Conservation (phyloP, 2,113 vertebrate genomes). For the Cynopterus brachyotis region DNA sequence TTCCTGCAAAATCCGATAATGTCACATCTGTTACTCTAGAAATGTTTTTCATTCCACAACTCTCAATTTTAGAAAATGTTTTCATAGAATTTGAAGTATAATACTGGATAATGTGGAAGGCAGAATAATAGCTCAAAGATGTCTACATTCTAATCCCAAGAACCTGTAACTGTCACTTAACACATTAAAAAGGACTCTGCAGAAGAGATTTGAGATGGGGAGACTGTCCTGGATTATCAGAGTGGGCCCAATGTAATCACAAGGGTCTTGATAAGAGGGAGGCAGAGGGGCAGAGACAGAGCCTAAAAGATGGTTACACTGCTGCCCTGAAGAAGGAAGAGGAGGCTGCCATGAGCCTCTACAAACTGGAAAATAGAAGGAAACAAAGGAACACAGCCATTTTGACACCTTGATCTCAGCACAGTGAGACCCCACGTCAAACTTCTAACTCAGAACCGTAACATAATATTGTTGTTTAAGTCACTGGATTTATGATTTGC, state of each 20-base stretch:
- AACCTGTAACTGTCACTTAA: background rate
- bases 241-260: background rate
- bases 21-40: background rate
- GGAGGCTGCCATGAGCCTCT: background rate
- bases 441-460: background rate
- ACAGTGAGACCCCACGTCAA: background rate
- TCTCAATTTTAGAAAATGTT: background rate
- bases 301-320: background rate
- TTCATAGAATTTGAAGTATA: background rate
- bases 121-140: background rate
- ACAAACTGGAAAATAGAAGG: background rate
- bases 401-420: background rate
- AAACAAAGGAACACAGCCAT: background rate
- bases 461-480: background rate
- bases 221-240: background rate
- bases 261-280: background rate
- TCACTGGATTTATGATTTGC: background rate
- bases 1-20: background rate
- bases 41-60: background rate
- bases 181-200: background rate
- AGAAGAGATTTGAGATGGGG: background rate
- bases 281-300: background rate
- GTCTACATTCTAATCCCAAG: background rate
- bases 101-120: background rate
- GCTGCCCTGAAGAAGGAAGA: background rate